These are phyloP conservation scores for Musca domestica DNA, from an alignment of 1,140 invertebrate species.

Conservation along the genomic window DNA sequence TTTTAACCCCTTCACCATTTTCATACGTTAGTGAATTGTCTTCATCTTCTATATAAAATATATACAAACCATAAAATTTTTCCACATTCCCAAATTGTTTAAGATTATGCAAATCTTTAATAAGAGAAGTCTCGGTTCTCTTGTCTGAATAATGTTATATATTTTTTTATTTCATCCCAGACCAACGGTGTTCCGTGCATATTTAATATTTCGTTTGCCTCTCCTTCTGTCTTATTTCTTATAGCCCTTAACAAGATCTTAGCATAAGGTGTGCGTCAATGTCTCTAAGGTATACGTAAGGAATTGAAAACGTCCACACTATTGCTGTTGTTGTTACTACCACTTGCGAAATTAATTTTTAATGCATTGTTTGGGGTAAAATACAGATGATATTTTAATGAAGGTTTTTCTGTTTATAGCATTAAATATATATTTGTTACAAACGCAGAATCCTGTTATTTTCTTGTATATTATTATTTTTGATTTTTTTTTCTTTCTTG, in stretches of 20 bases:
- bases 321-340: no score
- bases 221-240: no score
- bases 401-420: no score
- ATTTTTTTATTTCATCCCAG: constrained; percentile 15
- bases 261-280: background rate
- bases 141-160: constrained; percentile 24
- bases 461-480: no score
- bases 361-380: no score
- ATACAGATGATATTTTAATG: no score
- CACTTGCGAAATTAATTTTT: no score
- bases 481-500: no score
- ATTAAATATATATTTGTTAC: no score
- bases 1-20: constrained; percentile 1
- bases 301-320: no score
- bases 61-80: constrained; percentile 19
- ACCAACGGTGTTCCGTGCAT: constrained; percentile 8
- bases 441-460: no score
- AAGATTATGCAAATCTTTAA: constrained; percentile 16
- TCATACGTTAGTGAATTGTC: constrained; percentile 12
- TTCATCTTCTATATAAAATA: constrained; percentile 15
- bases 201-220: constrained; percentile 25
- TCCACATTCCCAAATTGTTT: constrained; percentile 15
- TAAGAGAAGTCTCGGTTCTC: no score
- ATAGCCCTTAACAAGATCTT: constrained; percentile 14
- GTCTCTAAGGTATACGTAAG: background rate